Evolutionary conservation across 1,140 invertebrate genomes (phyloP), one percentile per base, ranked within the genome.

Genomic region (Brachionus rotundiformis): DNA sequence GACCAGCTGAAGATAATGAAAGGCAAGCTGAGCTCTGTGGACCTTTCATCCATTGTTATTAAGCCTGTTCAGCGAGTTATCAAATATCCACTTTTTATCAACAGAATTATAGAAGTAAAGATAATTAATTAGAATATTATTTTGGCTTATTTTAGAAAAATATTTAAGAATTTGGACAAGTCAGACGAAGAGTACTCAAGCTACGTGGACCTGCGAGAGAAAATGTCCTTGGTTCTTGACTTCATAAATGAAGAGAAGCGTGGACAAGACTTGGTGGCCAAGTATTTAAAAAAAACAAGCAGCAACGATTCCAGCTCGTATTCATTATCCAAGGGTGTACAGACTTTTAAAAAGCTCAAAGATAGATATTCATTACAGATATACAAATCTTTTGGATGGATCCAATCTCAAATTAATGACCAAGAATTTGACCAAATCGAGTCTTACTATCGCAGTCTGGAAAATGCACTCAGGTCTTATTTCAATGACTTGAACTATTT

Each of bases 31-130:
- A 11, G 3, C 3, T 27, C 31, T n/a, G 63, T 31, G 8, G 33
- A 41, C 11, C 41, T 73, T 10, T 23, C 68, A 44, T 8, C 23
- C 13, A 59, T 79, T 59, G 25, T 59, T n/a, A 79, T 79, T 3
- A 79, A 79, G 25, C 76, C 76, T 23, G 76, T 79, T 4, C 76
- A 79, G 33, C 16, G 76, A 54, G 54, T 79, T 79, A 59, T 79
- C 25, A 79, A 79, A 79, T 79, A 79, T 13, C 76, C 76, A 59
- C 47, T 79, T 23, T 79, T 79, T 79, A 13, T 79, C 11, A 79
- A 29, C 6, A 25, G 76, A 25, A 33, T 79, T 29, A 27, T 79
- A 63, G 47, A 79, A 19, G 76, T 54, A 54, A 54, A 39, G 11
- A n/a, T n/a, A n/a, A n/a, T n/a, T n/a, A n/a, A n/a, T 54, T 19